Evolutionary conservation across 1,140 invertebrate genomes (phyloP).

Genomic region (Nebria ingens): DNA sequence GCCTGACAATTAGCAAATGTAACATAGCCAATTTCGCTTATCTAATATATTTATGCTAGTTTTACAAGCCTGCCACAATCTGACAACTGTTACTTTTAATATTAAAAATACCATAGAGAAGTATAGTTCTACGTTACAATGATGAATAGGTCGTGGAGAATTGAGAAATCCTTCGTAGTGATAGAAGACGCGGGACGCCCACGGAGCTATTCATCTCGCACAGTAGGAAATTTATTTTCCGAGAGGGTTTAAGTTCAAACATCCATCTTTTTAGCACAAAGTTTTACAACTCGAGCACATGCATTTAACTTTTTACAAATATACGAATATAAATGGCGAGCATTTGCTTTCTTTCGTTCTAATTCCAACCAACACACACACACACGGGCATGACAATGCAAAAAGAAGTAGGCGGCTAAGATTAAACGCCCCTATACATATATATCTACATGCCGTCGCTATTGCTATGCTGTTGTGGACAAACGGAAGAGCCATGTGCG

Average conservation of each 20-base stretch:
- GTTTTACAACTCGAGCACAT: slow-evolving; percentile 16
- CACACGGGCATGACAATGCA: not conserved
- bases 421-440: not conserved
- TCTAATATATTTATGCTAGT: too few species aligned
- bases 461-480: too few species aligned
- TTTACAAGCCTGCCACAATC: too few species aligned
- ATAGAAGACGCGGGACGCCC: not conserved
- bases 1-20: too few species aligned
- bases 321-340: not conserved
- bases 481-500: slow-evolving; percentile 1
- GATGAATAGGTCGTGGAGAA: not conserved
- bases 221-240: slow-evolving; percentile 24
- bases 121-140: too few species aligned
- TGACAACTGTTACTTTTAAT: too few species aligned
- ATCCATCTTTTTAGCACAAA: slow-evolving; percentile 25
- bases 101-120: too few species aligned
- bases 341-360: not conserved
- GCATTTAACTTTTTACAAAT: slow-evolving; percentile 1
- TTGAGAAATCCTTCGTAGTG: slow-evolving; percentile 7
- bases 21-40: too few species aligned
- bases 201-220: not conserved
- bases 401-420: not conserved
- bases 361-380: not conserved
- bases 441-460: too few species aligned
- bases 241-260: slow-evolving; percentile 26